Base-by-base conservation (phyloP, 2,888 invertebrate species). In the Gymnocheta viridis region DNA sequence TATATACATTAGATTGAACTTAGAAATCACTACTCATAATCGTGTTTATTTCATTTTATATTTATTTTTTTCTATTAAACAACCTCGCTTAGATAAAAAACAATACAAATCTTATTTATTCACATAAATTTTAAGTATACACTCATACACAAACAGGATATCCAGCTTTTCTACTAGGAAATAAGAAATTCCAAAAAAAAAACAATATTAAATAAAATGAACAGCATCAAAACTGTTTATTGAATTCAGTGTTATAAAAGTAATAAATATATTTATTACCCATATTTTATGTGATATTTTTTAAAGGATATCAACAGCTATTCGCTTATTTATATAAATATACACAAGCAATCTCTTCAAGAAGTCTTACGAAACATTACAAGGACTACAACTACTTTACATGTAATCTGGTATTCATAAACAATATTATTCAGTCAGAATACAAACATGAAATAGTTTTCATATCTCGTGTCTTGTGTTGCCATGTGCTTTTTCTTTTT, bases 201-300 rank as follows among this genome's bases (percentile, higher is more conserved):
- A 60, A 58, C 0, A 49, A 27, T 60, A 29, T 2, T 32, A 44
- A 62, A 56, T 17, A 14, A 29, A 54, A 60, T 67, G 17, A 60
- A 29, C 41, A 44, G 14, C 81, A 69, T 12, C 35, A 32, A 41
- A 81, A 81, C 60, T 81, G 81, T 69, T 69, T 74, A 81, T 81
- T 82, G 74, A 76, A 82, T 79, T 74, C 70, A 76, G 66, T 76
- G 74, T 58, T 60, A 76, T 69, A 62, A 56, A 17, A 56, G 82
- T 82, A 89, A 90, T 89, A 90, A 89, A 89, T 88, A 88, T 88
- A 87, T 89, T 90, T 90, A 90, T 89, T 87, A 88, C 88, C 87
- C 88, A 89, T 88, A 89, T 89, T 90, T 89, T 89, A 87, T 85
- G 86, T 85, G 72, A 64, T 44, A 19, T 35, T 32, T 58, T 70